Conservation (phyloP, 1,140 invertebrate species). For the Alviniconcha marisindica region DNA sequence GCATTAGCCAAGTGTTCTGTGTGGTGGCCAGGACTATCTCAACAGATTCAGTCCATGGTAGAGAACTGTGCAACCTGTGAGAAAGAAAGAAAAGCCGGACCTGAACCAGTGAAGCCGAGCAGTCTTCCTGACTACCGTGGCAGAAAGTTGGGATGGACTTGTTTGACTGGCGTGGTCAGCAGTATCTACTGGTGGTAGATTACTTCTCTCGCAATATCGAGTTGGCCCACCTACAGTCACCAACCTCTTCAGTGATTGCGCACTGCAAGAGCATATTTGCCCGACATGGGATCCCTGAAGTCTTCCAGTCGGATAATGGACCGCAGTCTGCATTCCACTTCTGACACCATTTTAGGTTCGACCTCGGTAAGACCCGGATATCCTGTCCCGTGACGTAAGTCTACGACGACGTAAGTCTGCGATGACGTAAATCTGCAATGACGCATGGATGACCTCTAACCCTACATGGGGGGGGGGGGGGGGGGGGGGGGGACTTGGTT, state of each 20-base stretch:
- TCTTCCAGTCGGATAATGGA: constrained; percentile 66
- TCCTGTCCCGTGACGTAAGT: too few species aligned
- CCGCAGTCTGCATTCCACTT: constrained; percentile 69
- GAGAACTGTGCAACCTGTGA: not conserved
- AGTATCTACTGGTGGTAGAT: constrained; percentile 44
- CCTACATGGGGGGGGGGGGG: too few species aligned
- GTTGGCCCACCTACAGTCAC: constrained; percentile 25
- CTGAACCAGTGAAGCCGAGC: constrained; percentile 41
- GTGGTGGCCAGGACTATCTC: constrained; percentile 2
- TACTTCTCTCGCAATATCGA: constrained; percentile 51
- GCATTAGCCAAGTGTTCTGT: not conserved
- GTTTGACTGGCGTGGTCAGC: constrained; percentile 35
- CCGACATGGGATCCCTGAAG: constrained; percentile 52
- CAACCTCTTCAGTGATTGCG: constrained; percentile 32
- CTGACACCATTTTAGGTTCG: too few species aligned
- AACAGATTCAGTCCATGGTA: not conserved
- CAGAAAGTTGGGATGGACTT: constrained; percentile 46
- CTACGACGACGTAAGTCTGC: too few species aligned
- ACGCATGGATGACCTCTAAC: too few species aligned
- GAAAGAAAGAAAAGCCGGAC: not conserved
- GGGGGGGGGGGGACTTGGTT: too few species aligned
- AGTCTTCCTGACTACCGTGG: constrained; percentile 42
- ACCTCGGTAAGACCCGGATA: too few species aligned
- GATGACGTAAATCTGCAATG: too few species aligned
- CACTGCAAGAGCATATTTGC: constrained; percentile 51